A percentile compares a stretch with the other conserved stretches of the same genome.
These are phyloP conservation scores for Meiosimyza decipiens DNA, from an alignment of 2,888 invertebrate genomes.

Conservation along the genomic window DNA sequence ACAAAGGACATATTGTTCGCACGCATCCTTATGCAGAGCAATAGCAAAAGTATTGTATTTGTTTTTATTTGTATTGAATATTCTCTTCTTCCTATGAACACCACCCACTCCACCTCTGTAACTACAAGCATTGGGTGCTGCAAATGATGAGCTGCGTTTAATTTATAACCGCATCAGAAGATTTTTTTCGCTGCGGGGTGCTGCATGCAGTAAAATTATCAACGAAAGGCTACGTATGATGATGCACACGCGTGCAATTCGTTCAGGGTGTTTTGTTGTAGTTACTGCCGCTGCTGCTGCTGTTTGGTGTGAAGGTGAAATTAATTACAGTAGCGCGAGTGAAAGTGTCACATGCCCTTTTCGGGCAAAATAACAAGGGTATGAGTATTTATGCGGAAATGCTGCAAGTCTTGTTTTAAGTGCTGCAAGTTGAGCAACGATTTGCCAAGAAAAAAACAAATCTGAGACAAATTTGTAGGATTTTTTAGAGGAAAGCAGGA, in stretches of 20 bases:
- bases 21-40: slow-evolving; percentile 45
- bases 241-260: slow-evolving; percentile 52
- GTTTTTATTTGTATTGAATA: slow-evolving; percentile 42
- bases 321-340: slow-evolving; percentile 58
- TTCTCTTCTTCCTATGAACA: not conserved
- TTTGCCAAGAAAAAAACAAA: not conserved
- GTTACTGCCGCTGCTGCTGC: slow-evolving; percentile 44
- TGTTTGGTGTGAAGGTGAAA: slow-evolving; percentile 53
- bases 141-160: slow-evolving; percentile 64
- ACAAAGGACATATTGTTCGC: slow-evolving; percentile 56
- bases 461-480: not conserved
- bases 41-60: slow-evolving; percentile 45
- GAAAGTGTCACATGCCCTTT: slow-evolving; percentile 55
- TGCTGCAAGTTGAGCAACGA: not conserved
- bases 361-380: slow-evolving; percentile 26
- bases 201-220: slow-evolving; percentile 25
- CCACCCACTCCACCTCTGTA: slow-evolving; percentile 26
- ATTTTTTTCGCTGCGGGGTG: slow-evolving; percentile 59
- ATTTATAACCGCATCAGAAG: slow-evolving; percentile 65
- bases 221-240: slow-evolving; percentile 35
- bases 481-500: too few relatives aligned
- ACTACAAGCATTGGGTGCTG: slow-evolving; percentile 45
- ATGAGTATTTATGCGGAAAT: slow-evolving; percentile 4
- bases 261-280: slow-evolving; percentile 57
- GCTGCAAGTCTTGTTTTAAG: not conserved